A percentile compares a stretch with the other conserved stretches of the same genome.
phyloP scores from a whole-genome alignment of 2,888 invertebrate species.

The Caenorhabditis angaria region DNA sequence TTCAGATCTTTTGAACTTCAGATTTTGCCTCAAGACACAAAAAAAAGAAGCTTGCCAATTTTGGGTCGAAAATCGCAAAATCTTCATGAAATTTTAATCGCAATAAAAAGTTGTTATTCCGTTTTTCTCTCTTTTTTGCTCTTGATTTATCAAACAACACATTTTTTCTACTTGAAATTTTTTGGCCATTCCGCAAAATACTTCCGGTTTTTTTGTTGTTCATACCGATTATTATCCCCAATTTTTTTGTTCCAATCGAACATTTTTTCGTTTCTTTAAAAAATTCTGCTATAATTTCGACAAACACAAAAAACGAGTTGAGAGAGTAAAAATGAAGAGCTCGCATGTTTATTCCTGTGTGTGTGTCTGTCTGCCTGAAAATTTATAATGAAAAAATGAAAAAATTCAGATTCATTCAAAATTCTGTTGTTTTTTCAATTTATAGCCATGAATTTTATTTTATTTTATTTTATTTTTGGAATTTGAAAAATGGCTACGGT shows the following conservation, averaged over 20 bases:
- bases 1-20: no score
- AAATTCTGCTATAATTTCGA: neutral
- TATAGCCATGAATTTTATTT: slow-evolving; percentile 1
- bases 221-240: neutral
- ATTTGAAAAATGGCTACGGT: neutral
- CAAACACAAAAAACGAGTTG: no score
- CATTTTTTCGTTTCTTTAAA: no score
- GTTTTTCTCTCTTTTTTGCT: neutral
- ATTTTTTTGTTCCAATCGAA: neutral
- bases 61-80: no score
- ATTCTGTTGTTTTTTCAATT: slow-evolving; percentile 2
- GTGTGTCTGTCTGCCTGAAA: neutral
- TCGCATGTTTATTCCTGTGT: neutral
- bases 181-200: neutral
- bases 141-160: neutral
- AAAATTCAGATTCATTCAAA: neutral
- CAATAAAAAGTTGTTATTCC: neutral
- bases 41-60: no score
- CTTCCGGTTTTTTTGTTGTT: neutral
- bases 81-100: slow-evolving; percentile 2
- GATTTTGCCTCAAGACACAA: no score
- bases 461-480: neutral
- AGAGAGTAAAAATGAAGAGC: neutral
- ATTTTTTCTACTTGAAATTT: neutral
- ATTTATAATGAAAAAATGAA: neutral